Evolutionary conservation across 2,113 vertebrate species (phyloP), one percentile per base, ranked within the genome.

Genomic region (Clarias gariepinus): DNA sequence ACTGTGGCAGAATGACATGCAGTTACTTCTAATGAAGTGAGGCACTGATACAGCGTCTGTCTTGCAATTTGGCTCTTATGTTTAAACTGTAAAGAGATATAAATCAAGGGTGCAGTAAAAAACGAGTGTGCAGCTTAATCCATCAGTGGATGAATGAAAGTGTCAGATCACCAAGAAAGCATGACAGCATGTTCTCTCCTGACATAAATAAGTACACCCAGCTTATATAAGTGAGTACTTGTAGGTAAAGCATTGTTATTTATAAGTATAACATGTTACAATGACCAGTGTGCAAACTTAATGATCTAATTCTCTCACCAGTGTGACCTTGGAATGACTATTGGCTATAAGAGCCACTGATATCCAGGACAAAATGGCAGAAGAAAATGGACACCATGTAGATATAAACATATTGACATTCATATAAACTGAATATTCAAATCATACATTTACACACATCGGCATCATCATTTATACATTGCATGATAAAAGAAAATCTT

Each of bases 391-490:
- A 68, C 53, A 77, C 71, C 15, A 53, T 64, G 55, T 23, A 12
- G 18, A 60, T 41, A 80, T 60, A 78, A 78, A 33, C 74, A 85
- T 19, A 58, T 66, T 47, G 47, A 47, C 47, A 47, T 47, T 47
- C 47, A 47, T 47, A 47, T 47, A 47, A 78, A 30, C 13, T 87
- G 83, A 90, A 85, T 66, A 60, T 61, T 61, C 23, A 19, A 10
- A 0, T 3, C 8, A 58, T 21, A 57, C 52, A 58, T 74, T 89
- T 89, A 90, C 86, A 90, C 84, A 58, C 68, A 89, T 41, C 87
- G 84, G 82, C 30, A 68, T 74, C 33, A 55, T 33, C 21, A 58
- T 33, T 84, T 4, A 52, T 63, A 28, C 7, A 19, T 9, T 7
- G 77, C 58, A 73, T 69, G 28, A 69, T 23, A 28, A 68, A 33